phyloP scores from a whole-genome alignment of 2,888 invertebrate species.

The Pollenia angustigena region DNA sequence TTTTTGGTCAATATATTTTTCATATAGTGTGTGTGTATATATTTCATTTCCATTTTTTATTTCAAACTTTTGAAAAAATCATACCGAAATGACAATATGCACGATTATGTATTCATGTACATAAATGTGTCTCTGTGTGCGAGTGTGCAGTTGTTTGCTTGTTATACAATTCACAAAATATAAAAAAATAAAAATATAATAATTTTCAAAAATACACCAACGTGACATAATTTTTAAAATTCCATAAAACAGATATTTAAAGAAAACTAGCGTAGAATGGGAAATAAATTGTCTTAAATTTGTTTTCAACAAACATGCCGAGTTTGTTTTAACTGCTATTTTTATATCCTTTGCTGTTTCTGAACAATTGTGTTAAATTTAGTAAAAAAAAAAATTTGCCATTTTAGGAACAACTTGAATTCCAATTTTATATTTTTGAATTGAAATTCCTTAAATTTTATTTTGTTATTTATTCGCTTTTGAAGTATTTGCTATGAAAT shows the following conservation, averaged over 20 bases:
- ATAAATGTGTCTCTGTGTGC: constrained; percentile 15
- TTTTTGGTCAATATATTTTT: constrained; percentile 50
- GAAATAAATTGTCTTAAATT: not conserved
- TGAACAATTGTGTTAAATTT: not conserved
- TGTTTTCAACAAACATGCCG: too few species aligned
- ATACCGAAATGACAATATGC: not conserved
- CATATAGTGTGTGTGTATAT: not conserved
- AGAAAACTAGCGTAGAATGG: not conserved
- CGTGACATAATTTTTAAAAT: constrained; percentile 64
- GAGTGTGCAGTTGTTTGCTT: constrained; percentile 13
- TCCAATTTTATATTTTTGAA: not conserved
- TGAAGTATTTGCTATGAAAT: constrained; percentile 5
- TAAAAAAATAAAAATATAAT: constrained; percentile 42
- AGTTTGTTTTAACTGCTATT: not conserved
- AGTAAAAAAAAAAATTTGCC: not conserved
- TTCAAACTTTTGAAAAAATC: not conserved
- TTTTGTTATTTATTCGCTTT: not conserved
- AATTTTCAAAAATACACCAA: constrained; percentile 62
- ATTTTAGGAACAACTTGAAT: not conserved
- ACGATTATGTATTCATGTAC: constrained; percentile 14
- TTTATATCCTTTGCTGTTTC: not conserved
- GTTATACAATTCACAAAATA: constrained; percentile 58
- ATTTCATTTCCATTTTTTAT: not conserved
- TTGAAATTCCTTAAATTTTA: not conserved
- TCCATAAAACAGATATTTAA: not conserved